These are phyloP conservation scores for Sclerurus mexicanus DNA, from an alignment of 2,113 vertebrate species.

Conservation along the genomic window DNA sequence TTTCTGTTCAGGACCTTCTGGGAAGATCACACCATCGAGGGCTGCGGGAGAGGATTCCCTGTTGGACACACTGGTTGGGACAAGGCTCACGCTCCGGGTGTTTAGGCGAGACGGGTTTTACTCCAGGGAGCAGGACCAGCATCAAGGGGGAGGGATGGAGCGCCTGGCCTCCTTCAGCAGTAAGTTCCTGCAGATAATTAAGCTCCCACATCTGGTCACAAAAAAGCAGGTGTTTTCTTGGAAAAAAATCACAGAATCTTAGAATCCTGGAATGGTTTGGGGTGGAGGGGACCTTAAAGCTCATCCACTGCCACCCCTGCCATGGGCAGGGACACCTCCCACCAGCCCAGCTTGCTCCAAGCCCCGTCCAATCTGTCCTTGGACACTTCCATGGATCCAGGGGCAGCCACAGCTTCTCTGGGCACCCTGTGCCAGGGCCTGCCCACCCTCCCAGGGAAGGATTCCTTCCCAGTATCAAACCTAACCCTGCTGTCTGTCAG, in stretches of 20 bases:
- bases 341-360: rapidly evolving
- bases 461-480: not conserved
- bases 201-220: not conserved
- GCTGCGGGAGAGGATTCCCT: not conserved
- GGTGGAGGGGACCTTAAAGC: not conserved
- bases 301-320: rapidly evolving
- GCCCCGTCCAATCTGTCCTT: rapidly evolving
- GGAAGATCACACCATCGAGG: not conserved
- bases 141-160: constrained; percentile 76
- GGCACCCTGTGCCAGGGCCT: not conserved
- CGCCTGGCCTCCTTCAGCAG: constrained; percentile 88
- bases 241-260: not conserved
- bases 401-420: not conserved
- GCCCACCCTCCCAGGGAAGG: rapidly evolving
- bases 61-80: not conserved
- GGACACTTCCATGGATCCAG: not conserved
- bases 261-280: not conserved
- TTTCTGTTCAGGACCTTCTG: not conserved
- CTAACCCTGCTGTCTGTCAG: not conserved
- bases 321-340: not conserved
- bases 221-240: not conserved
- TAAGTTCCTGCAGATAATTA: constrained; percentile 65
- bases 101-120: not conserved
- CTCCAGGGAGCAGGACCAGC: not conserved
- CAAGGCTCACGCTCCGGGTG: rapidly evolving